Base-by-base conservation (phyloP, 2,113 vertebrate genomes). In the Marmota flaviventris region DNA sequence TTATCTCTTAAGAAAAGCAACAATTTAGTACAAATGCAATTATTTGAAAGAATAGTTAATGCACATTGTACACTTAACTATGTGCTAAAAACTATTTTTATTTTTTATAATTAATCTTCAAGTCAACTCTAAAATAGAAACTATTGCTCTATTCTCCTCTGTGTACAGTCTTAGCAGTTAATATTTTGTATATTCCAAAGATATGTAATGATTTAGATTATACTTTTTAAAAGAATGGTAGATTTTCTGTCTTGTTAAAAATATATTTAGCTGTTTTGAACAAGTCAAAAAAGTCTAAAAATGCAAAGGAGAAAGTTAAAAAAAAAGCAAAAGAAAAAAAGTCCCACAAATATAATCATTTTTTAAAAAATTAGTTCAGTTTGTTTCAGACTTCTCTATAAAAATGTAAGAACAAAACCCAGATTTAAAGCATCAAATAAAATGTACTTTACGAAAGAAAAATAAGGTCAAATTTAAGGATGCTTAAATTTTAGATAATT, bases 1-100 rank as follows among this genome's bases (percentile, higher is more conserved):
- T 93, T 95, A 4, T 77, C 9, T 53, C 56, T 78, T 93, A 89
- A 77, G 9, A 94, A 96, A 97, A 88, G 16, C 63, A 91, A 14
- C 11, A 82, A 27, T 5, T 17, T 42, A 72, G 14, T 85, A 72
- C 69, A 75, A 34, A 89, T 87, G 6, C 75, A 25, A 56, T 94
- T 82, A 89, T 34, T 34, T 45, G 67, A 45, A 86, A 10, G 51
- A 83, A 5, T 34, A 63, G 20, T 32, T 92, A 63, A 89, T 22
- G 0, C 27, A 45, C 67, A 73, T 42, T n/a, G 1, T 24, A 34
- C 75, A 3, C 8, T 93, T 91, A 61, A 45, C 42, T 48, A 17
- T 82, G 2, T 91, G 4, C 29, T 67, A 67, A 34, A 8, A 51
- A 61, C 18, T 45, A 1, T 70, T 92, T 5, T 72, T 11, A 42